Percentiles rank a stretch among this genome's conserved stretches.
Conservation (phyloP, 1,140 invertebrate species). For the Scaptomyza pallida region DNA sequence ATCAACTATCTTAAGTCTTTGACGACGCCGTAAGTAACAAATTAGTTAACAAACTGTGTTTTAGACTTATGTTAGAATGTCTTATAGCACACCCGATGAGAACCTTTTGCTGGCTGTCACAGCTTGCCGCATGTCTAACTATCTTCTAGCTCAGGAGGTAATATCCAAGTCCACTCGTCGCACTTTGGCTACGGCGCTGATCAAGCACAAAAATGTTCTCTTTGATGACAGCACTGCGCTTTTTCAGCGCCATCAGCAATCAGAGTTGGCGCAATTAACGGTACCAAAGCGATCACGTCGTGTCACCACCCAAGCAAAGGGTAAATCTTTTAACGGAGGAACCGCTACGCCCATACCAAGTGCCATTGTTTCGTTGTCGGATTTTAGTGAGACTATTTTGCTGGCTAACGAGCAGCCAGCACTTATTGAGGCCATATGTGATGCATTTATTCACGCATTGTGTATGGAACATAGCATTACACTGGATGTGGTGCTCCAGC, state of each 20-base stretch:
- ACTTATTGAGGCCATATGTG: conserved; percentile 79
- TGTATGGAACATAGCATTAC: conserved; percentile 75
- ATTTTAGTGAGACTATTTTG: conserved; percentile 79
- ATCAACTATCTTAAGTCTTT: conserved; percentile 77
- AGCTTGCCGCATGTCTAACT: conserved; percentile 80
- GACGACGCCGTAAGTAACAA: conserved; percentile 60
- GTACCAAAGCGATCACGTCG: conserved; percentile 40
- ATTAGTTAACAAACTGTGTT: no score
- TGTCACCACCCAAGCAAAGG: conserved; percentile 7
- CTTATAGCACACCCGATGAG: conserved; percentile 68
- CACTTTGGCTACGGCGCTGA: conserved; percentile 67
- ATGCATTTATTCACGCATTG: conserved; percentile 78
- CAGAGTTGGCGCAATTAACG: conserved; percentile 3
- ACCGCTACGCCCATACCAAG: conserved; percentile 41
- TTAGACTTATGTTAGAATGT: neutral
- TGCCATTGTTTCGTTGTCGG: conserved; percentile 74
- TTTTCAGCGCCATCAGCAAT: conserved; percentile 62
- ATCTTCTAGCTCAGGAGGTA: conserved; percentile 73
- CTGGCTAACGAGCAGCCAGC: conserved; percentile 69
- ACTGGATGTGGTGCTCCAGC: conserved; percentile 69
- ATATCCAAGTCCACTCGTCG: conserved; percentile 62
- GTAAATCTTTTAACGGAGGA: conserved; percentile 13
- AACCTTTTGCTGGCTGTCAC: conserved; percentile 71
- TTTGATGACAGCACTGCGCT: conserved; percentile 78
- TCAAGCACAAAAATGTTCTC: conserved; percentile 76